Conservation (phyloP, 2,888 invertebrate species). For the Napeogenes sylphis region DNA sequence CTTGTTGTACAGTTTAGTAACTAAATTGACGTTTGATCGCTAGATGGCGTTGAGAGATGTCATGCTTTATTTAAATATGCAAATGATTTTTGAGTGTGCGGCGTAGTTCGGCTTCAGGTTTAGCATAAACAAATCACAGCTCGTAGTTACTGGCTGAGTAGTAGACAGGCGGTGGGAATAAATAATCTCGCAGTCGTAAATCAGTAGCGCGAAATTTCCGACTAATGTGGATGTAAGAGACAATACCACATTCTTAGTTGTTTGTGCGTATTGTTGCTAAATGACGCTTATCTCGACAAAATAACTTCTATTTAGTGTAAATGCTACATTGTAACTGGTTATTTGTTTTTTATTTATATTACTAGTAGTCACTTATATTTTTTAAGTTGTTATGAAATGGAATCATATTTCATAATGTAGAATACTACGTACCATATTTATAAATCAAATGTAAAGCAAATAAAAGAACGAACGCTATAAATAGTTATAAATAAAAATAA, state of each 20-base stretch:
- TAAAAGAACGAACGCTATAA: not conserved
- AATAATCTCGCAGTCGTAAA: slow-evolving; percentile 67
- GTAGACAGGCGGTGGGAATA: slow-evolving; percentile 56
- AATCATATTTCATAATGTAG: not conserved
- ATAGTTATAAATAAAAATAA: not conserved
- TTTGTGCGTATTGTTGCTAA: slow-evolving; percentile 52
- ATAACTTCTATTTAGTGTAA: slow-evolving; percentile 28
- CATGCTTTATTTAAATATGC: slow-evolving; percentile 52
- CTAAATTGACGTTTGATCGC: slow-evolving; percentile 44
- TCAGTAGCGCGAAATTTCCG: slow-evolving; percentile 64
- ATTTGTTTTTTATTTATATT: not conserved
- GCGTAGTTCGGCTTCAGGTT: slow-evolving; percentile 55
- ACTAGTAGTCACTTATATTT: not conserved
- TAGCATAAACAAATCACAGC: slow-evolving; percentile 66
- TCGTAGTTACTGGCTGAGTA: slow-evolving; percentile 40
- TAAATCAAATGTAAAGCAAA: no score
- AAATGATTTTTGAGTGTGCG: slow-evolving; percentile 63
- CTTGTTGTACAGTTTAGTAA: no score
- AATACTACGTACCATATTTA: not conserved
- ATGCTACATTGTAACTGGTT: slow-evolving; percentile 9
- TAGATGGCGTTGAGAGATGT: slow-evolving; percentile 46
- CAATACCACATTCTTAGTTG: slow-evolving; percentile 52
- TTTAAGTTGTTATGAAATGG: not conserved
- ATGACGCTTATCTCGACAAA: slow-evolving; percentile 47
- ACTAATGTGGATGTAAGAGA: slow-evolving; percentile 64